Evolutionary conservation across 2,797 vertebrate species (phyloP), one percentile per base, ranked within the genome.

Genomic region (Cynopterus sphinx): DNA sequence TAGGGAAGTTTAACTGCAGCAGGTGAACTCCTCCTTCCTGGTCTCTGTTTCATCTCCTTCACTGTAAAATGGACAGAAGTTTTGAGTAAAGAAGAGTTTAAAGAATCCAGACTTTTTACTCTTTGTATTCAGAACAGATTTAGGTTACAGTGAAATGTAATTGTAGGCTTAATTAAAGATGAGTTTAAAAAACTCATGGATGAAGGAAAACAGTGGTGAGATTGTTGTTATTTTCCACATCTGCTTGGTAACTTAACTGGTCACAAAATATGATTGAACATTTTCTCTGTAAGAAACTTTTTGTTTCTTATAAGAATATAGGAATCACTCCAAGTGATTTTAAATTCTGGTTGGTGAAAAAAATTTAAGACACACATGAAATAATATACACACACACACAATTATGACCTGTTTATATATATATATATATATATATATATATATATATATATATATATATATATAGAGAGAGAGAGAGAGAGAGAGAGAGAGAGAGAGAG

Each of bases 241-340:
- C 4, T 83, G 11, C 24, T 61, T 17, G 16, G n/a, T 55, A 55
- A 73, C 15, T 70, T 59, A 94, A 73, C 36, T 85, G 49, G 55
- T 57, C 75, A 68, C 3, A 33, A 81, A 68, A 33, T 93, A 16
- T 73, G 28, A 51, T 3, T 93, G 46, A 41, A 12, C 26, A 12
- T 93, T 94, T 94, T 92, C 39, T 92, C 9, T 61, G 0, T 61
- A 73, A 51, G 33, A 55, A 75, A 36, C 2, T 61, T 94, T 95
- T 57, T 90, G 2, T 7, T 67, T 81, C 17, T 82, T 82, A 39
- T 71, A 61, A 87, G 3, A 87, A 85, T 22, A 75, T 19, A 46
- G 43, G 6, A 46, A 68, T 68, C 57, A 2, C 17, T 81, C 51
- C 43, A 51, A 61, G 21, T 16, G 3, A 90, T 74, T 17, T 75